Base-by-base conservation (phyloP, 64 coral and sea anemone species). In the Astreopora myriophthalma region DNA sequence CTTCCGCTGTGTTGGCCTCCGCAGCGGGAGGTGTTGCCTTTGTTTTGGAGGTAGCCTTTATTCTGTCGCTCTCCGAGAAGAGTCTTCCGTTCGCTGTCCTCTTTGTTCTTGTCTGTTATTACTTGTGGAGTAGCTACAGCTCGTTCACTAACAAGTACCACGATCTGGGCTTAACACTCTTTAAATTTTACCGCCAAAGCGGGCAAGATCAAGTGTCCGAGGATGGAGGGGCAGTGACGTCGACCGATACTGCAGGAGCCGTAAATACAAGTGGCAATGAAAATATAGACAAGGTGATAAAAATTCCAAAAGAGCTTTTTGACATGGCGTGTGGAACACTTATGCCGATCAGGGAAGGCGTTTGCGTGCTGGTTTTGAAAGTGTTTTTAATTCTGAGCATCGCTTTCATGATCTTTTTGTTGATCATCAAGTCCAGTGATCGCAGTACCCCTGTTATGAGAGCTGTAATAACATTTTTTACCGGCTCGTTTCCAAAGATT, bases 281-380 rank as follows among this genome's bases (percentile, higher is more conserved):
- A 23, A 17, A 29, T 3, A 27, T 3, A 2, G 48, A 16, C 46
- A 35, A 23, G 0, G 6, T 22, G 16, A 27, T 80, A 5, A 58
- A 27, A 80, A 80, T 80, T 57, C 76, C 76, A 19, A 57, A 80
- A 29, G 48, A 58, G 4, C 76, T 80, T 9, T 80, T 80, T 22
- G 26, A 58, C 19, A 60, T 60, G 48, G 76, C 76, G n/a, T 57
- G 76, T 33, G 76, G 58, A 2, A 29, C 57, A 58, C 48, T 80
- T 9, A 58, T 57, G 49, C 76, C 76, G 17, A 30, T 80, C 27
- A 57, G 76, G 34, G 49, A 80, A 10, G 6, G 48, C 34, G 27
- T 80, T 6, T 80, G 48, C 17, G 27, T 58, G 22, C 6, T 80
- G 19, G 1, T 80, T 58, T 60, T 80, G 13, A 80, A 61, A 52